Conservation (phyloP, 1,140 invertebrate species). For the Meteorus sp. region DNA sequence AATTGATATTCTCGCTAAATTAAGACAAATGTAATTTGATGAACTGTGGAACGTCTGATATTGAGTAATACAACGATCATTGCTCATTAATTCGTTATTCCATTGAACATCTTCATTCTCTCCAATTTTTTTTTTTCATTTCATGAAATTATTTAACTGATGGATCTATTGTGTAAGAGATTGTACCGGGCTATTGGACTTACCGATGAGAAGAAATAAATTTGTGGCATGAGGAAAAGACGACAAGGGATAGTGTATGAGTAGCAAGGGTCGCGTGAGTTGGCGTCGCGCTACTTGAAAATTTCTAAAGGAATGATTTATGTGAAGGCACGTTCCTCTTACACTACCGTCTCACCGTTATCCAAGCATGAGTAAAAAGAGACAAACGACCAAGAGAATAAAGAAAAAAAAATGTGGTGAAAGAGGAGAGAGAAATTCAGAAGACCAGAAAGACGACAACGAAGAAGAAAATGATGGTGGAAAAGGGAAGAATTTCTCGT, state of each 20-base stretch:
- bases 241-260: slow-evolving; percentile 4
- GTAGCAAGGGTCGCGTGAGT: slow-evolving; percentile 17
- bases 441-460: no score
- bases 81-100: no score
- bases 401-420: no score
- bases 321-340: not conserved
- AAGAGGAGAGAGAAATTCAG: no score
- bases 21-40: no score
- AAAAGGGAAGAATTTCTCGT: not conserved
- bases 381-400: not conserved
- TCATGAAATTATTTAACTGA: no score
- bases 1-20: no score
- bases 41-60: no score
- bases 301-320: slow-evolving; percentile 37
- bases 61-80: no score
- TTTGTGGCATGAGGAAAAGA: not conserved
- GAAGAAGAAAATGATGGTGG: no score
- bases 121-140: no score
- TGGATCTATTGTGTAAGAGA: not conserved
- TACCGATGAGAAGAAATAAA: not conserved
- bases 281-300: slow-evolving; percentile 32
- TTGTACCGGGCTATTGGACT: not conserved
- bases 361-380: slow-evolving; percentile 1
- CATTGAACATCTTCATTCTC: no score
- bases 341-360: slow-evolving; percentile 7